Conservation (phyloP, 2,113 vertebrate genomes). For the Sula dactylatra region DNA sequence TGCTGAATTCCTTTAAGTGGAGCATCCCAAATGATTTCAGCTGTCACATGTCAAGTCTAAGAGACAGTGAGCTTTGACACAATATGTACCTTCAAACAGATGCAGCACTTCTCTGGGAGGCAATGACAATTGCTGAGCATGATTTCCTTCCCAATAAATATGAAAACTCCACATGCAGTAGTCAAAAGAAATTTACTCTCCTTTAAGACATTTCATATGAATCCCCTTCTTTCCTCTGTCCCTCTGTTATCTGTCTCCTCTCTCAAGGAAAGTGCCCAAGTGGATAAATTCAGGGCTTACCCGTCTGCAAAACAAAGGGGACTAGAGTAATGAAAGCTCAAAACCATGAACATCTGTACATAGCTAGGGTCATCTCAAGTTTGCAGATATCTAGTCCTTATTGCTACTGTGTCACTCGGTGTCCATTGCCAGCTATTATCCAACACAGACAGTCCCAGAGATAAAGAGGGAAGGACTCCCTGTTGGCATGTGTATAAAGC, state of each 20-base stretch:
- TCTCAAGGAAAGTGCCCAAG: neutral
- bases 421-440: neutral
- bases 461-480: neutral
- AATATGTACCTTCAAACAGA: neutral
- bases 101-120: neutral
- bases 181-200: slow-evolving; percentile 13
- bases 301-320: neutral
- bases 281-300: neutral
- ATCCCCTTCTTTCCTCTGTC: neutral
- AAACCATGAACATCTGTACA: neutral
- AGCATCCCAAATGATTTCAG: slow-evolving; percentile 16
- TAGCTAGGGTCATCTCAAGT: neutral
- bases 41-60: neutral
- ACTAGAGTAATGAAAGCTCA: neutral
- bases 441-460: neutral
- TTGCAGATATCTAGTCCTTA: neutral
- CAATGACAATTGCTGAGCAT: neutral
- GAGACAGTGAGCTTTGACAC: neutral
- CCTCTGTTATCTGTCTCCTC: neutral
- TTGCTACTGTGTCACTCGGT: neutral
- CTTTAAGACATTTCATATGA: neutral
- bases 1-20: neutral
- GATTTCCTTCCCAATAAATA: slow-evolving; percentile 11
- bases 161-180: neutral
- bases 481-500: neutral